A percentile compares a stretch with the other conserved stretches of the same genome.
phyloP scores from a whole-genome alignment of 30 jellyfish, hydroid and myxozoan species.

The Chironex yamaguchii region DNA sequence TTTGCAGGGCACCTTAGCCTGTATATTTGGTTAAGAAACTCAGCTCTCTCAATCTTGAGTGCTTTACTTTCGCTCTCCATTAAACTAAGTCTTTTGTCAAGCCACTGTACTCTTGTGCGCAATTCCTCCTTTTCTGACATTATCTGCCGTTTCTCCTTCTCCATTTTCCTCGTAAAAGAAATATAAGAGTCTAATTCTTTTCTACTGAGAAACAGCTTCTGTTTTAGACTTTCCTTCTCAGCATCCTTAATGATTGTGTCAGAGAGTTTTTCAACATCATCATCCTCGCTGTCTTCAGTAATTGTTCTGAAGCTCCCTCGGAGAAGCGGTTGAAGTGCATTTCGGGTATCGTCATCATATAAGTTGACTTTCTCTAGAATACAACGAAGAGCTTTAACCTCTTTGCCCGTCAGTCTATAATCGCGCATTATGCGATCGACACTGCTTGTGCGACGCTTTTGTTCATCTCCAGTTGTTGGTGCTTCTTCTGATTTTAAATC shows the following conservation, averaged over 20 bases:
- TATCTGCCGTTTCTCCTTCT: constrained; percentile 94
- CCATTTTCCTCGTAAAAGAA: constrained; percentile 95
- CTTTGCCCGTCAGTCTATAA: constrained; percentile 80
- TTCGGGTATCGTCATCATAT: constrained; percentile 86
- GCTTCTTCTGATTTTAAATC: neutral
- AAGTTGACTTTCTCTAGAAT: constrained; percentile 86
- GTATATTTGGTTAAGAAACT: constrained; percentile 86
- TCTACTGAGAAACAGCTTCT: constrained; percentile 86
- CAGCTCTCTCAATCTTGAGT: constrained; percentile 90
- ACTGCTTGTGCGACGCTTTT: constrained; percentile 29
- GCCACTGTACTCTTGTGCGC: constrained; percentile 95
- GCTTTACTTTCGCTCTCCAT: constrained; percentile 89
- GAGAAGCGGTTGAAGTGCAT: constrained; percentile 74
- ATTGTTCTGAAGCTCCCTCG: constrained; percentile 50
- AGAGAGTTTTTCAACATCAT: constrained; percentile 68
- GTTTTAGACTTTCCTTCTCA: constrained; percentile 86
- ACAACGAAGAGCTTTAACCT: constrained; percentile 82
- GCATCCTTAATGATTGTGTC: constrained; percentile 82
- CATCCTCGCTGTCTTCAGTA: constrained; percentile 30
- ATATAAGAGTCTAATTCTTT: constrained; percentile 97
- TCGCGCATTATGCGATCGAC: constrained; percentile 95
- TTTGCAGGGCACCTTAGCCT: constrained; percentile 87
- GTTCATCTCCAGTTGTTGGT: neutral
- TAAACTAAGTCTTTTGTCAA: constrained; percentile 80
- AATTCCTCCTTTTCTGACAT: constrained; percentile 95